Base-by-base conservation (phyloP, 2,888 invertebrate genomes). In the Pheosia gnoma region DNA sequence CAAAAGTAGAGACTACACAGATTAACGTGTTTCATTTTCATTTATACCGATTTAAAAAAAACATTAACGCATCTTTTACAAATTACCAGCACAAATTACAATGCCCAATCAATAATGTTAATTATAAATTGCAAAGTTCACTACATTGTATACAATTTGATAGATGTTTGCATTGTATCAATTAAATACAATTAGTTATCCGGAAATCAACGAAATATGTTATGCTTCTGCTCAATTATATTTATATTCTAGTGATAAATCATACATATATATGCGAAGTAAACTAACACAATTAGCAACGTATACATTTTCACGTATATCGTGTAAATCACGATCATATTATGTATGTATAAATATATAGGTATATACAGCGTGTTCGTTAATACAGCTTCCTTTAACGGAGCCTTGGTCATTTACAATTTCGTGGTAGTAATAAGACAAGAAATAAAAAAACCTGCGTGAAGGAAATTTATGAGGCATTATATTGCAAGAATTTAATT, bases 341-440 rank as follows among this genome's bases (percentile, higher is more conserved):
- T 59, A 66, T 76, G 72, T 72, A 79, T 76, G 71, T 67, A 67
- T 74, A 64, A 74, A 71, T 70, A 68, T 70, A 78, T 25, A 25
- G 25, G 25, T 25, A 25, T 75, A 73, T 76, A 65, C 72, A 76
- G 63, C 80, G 77, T 80, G 80, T 78, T 74, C 72, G 70, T 62
- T 63, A 65, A 56, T 59, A 59, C 59, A 66, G 75, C 81, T 83
- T 83, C 82, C 82, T 81, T 61, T 74, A 77, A 57, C 59, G 62
- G 60, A 77, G 66, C 82, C 81, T 83, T 83, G 82, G 65, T 72
- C 51, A 68, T 71, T 75, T 71, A 70, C 59, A 62, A 72, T 66
- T 73, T 68, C 70, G 70, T 72, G 67, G 66, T 71, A 64, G 66
- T 70, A 65, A 68, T 55, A 61, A 61, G 66, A 67, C 55, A 41